Conservation (phyloP, 1,140 invertebrate species). For the Macrobrachium rosenbergii region DNA sequence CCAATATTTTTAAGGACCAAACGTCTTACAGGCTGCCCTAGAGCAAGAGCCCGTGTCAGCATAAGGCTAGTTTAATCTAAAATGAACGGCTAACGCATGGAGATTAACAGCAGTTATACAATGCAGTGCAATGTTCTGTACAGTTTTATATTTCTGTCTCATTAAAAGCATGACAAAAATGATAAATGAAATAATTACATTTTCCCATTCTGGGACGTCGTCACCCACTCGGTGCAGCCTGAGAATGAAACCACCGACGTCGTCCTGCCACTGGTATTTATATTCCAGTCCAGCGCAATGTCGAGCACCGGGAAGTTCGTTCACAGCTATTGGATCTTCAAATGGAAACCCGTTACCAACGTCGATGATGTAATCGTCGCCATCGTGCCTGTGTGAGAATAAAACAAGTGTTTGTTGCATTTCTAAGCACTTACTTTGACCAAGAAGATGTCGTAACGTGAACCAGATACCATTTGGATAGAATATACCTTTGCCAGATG, state of each 20-base stretch:
- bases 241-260: neutral
- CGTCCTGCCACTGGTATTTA: neutral
- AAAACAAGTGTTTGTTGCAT: neutral
- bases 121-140: no score
- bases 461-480: neutral
- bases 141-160: no score
- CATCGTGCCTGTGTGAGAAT: neutral
- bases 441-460: neutral
- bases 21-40: no score
- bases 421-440: neutral
- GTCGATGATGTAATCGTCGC: slow-evolving; percentile 18
- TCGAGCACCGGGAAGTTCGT: slow-evolving; percentile 5
- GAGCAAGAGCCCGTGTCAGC: no score
- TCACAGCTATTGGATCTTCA: slow-evolving; percentile 7
- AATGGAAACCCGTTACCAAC: slow-evolving; percentile 8
- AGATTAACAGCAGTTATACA: no score
- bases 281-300: slow-evolving; percentile 11
- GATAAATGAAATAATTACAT: neutral
- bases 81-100: no score
- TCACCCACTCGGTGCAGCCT: neutral
- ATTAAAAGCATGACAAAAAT: no score
- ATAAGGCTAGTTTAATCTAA: no score
- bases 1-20: no score
- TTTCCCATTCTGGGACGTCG: neutral
- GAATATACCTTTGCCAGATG: no score